Evolutionary conservation across 2,888 invertebrate species (phyloP), one percentile per base, ranked within the genome.

Genomic region (Gibbula magus): DNA sequence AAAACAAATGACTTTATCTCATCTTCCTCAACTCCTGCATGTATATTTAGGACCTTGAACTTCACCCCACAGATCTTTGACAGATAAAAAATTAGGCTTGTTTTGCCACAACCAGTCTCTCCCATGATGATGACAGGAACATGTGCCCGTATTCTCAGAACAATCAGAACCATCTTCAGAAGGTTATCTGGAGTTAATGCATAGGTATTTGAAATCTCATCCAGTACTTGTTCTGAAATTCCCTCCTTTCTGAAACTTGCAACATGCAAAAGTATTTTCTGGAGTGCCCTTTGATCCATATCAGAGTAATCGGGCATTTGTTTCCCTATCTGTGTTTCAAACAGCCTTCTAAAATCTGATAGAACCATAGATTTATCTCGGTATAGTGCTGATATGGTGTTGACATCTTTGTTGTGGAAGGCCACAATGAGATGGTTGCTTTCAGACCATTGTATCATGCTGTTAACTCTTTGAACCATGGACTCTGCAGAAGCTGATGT

Each of bases 31-130:
- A 84, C 76, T 13, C 88, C 88, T 13, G 88, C 87, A 85, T 87
- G 88, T n/a, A 88, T 86, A 70, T 85, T 87, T 20, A 86, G 22
- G 0, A 87, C 82, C 16, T 82, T 78, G 39, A 88, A 85, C 0
- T 82, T 39, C 0, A 86, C 81, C 52, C 80, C 87, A 80, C 84
- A 85, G 18, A 86, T 80, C 25, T 61, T 56, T 0, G 88, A 84
- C 2, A 88, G 82, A 73, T 84, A 88, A 22, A 84, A 75, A 18
- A 89, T 84, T 0, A 89, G 81, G 3, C 87, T 87, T 7, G 89
- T 89, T 81, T 89, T 89, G 10, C 89, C 89, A 84, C 89, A 89
- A 2, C 89, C 89, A 2, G 89, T 89, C 80, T 89, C 89, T 13
- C 89, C 88, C 88, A 89, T 89, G 1, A 89, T 82, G 16, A 89